Evolutionary conservation across 2,797 vertebrate species (phyloP).

Genomic region (Enteromius treurensis): DNA sequence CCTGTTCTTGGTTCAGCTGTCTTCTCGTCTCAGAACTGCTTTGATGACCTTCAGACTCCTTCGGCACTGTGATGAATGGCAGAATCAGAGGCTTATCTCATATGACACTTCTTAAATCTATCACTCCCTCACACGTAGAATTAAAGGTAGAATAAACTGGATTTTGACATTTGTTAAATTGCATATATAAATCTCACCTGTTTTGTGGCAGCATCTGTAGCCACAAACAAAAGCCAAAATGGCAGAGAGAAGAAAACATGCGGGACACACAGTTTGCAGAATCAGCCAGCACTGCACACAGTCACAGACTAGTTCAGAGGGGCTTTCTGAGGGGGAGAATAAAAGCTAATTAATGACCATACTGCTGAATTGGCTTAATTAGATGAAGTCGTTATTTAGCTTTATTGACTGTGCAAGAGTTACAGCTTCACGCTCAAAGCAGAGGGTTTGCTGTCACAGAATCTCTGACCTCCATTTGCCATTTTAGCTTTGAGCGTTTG

Average conservation of each 20-base stretch:
- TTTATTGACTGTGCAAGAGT: not conserved
- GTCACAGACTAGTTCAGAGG: not conserved
- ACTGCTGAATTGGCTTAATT: not conserved
- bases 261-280: slow-evolving; percentile 5
- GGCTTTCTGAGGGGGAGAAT: not conserved
- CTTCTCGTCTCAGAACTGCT: not conserved
- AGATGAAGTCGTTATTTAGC: not conserved
- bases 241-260: not conserved
- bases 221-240: slow-evolving; percentile 28
- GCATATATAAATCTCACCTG: slow-evolving; percentile 13
- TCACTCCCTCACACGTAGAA: not conserved
- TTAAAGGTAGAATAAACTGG: not conserved
- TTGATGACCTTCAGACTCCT: not conserved
- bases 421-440: not conserved
- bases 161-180: not conserved
- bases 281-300: slow-evolving; percentile 23
- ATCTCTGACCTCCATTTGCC: not conserved
- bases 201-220: slow-evolving; percentile 40
- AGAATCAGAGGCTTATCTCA: not conserved
- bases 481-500: not conserved
- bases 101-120: not conserved
- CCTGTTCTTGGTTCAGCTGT: slow-evolving; percentile 22
- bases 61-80: not conserved
- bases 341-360: not conserved
- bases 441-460: not conserved